phyloP scores from a whole-genome alignment of 2,113 vertebrate species.

The Felis catus region F.catus_Fca126_mat1.0 CM031420.1:60647501-60648000 shows the following conservation, averaged over 20 bases:
- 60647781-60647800: neutral
- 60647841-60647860: neutral
- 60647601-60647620: neutral
- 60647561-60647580: neutral
- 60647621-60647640: neutral
- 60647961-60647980: neutral
- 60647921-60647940: constrained; percentile 72
- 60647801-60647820: neutral
- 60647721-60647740: neutral
- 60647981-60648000: constrained; percentile 65
- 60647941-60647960: constrained; percentile 61
- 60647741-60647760: neutral
- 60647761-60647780: constrained; percentile 36
- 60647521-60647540: neutral
- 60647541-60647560: neutral
- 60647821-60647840: constrained; percentile 3
- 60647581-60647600: neutral
- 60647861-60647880: constrained; percentile 7
- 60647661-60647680: neutral
- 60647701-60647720: neutral
- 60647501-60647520: neutral
- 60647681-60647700: neutral
- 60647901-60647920: constrained; percentile 61
- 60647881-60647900: constrained; percentile 4
- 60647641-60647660: neutral